A percentile compares a stretch with the other conserved stretches of the same genome.
Evolutionary conservation across 2,888 invertebrate species (phyloP).

Genomic region (Zygogramma bicolorata): DNA sequence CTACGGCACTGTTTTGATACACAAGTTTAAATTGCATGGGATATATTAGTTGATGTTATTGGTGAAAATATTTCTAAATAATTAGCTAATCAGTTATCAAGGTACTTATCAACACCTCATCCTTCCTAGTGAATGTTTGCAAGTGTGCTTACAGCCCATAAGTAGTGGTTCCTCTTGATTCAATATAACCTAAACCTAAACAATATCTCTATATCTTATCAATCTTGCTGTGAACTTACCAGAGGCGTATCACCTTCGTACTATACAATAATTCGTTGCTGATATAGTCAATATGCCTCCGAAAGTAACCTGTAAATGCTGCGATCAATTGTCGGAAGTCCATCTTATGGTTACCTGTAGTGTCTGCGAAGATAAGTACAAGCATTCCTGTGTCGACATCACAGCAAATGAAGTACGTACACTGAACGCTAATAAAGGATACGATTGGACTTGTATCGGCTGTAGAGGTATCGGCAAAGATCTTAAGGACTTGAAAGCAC

Average conservation of each 20-base stretch:
- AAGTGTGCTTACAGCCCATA: no score
- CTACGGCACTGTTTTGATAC: no score
- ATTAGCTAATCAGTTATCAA: no score
- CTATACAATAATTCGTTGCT: background rate
- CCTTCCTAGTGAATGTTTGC: no score
- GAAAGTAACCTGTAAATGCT: background rate
- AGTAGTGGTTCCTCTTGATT: no score
- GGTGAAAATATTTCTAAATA: no score
- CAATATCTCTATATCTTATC: no score
- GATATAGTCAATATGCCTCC: background rate
- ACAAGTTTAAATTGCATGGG: no score
- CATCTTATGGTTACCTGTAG: background rate
- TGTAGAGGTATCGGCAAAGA: conserved; percentile 1
- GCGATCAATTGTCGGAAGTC: background rate
- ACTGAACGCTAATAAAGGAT: conserved; percentile 13
- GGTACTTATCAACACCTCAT: no score
- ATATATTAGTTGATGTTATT: no score
- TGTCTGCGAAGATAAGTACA: background rate
- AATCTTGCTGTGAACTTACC: no score
- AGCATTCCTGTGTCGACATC: background rate
- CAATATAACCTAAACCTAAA: no score
- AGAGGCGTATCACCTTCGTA: background rate
- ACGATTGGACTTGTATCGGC: conserved; percentile 18
- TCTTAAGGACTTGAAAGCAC: conserved; percentile 7
- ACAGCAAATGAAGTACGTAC: background rate